Base-by-base conservation (phyloP, 2,113 vertebrate genomes). In the Motacilla alba region DNA sequence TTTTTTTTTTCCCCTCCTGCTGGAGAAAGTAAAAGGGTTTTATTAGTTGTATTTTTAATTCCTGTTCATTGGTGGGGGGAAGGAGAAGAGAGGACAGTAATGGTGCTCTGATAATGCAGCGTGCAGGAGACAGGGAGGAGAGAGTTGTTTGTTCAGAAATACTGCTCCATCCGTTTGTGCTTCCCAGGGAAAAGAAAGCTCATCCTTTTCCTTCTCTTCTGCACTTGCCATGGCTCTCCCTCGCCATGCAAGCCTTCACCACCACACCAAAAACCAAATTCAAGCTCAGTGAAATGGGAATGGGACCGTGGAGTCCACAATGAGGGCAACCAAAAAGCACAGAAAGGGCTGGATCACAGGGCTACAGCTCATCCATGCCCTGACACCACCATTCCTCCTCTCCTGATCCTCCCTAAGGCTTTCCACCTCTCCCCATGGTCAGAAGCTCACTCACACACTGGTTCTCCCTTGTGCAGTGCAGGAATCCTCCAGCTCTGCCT, bases 31-130 rank as follows among this genome's bases (percentile, higher is more conserved):
- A 91, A 87, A 93, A 87, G 63, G 78, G 24, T 68, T 94, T 91
- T 95, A 89, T 90, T 76, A 94, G 93, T 70, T 92, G 91, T 83
- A 87, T 92, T 92, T 94, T 93, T 96, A 96, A 96, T 96, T 96
- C 92, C 76, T 75, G 58, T n/a, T 85, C 78, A 77, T 66, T 0
- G 0, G 6, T 47, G 19, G 78, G 35, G 31, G 53, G 77, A 82
- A 80, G 79, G 53, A 94, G 77, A 74, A 62, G 93, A 83, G 90
- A 89, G 90, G 90, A 84, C 56, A 62, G 83, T 0, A 43, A 80
- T 41, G 72, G 53, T 58, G 17, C 76, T 84, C 83, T 52, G 69
- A 81, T 89, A 93, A 94, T 33, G 56, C 35, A 30, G 86, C 95
- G 93, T 94, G 66, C 87, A 95, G 82, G 92, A 97, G 91, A 66